phyloP scores from a whole-genome alignment of 1,140 invertebrate species.

The Samia ricini region DNA sequence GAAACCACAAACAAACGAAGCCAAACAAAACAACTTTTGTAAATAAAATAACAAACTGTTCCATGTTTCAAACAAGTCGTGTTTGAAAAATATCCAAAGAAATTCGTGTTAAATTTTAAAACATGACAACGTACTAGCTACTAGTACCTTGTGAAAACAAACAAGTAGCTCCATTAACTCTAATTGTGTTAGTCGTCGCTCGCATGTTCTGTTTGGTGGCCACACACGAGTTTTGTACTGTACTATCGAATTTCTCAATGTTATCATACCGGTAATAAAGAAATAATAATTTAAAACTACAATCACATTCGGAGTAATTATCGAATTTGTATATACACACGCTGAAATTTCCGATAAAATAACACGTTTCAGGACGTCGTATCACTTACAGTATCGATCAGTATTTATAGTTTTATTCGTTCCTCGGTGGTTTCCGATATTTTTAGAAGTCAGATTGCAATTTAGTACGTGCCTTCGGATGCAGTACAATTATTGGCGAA shows the following conservation, averaged over 20 bases:
- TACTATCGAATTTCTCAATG: neutral
- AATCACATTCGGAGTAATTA: neutral
- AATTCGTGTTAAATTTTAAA: neutral
- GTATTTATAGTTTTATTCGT: too few relatives aligned
- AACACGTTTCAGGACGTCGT: too few relatives aligned
- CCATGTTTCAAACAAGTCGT: neutral
- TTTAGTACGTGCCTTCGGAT: too few relatives aligned
- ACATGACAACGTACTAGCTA: neutral
- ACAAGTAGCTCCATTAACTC: slow-evolving; percentile 47
- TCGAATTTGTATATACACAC: too few relatives aligned
- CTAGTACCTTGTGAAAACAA: slow-evolving; percentile 29
- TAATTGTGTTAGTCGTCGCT: slow-evolving; percentile 46
- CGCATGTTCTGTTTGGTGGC: neutral
- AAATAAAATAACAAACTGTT: neutral
- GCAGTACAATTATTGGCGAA: too few relatives aligned
- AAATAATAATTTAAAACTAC: neutral
- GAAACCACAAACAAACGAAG: neutral
- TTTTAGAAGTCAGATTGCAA: too few relatives aligned
- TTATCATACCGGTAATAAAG: neutral
- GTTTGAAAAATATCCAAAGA: neutral
- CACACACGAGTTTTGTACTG: slow-evolving; percentile 1
- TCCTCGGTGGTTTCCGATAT: too few relatives aligned
- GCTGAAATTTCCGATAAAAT: too few relatives aligned
- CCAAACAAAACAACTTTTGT: neutral
- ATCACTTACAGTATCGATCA: too few relatives aligned